Conservation (phyloP, 2,113 vertebrate genomes). For the Platycercus adscitus region DNA sequence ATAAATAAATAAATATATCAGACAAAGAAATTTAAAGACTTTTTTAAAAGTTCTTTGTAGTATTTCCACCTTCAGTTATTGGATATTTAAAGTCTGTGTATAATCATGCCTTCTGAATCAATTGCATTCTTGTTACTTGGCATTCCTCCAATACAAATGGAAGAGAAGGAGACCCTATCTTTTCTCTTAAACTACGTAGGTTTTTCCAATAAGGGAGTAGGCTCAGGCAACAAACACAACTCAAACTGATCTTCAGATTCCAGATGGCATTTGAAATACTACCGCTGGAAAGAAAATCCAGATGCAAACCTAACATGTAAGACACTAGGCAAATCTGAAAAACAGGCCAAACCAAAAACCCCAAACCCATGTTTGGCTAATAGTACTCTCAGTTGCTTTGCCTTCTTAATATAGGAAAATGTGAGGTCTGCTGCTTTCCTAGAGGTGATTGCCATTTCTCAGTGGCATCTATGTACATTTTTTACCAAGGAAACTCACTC, state of each 20-base stretch:
- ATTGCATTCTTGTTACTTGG: background rate
- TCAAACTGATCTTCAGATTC: background rate
- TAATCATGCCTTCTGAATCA: background rate
- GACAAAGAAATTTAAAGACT: background rate
- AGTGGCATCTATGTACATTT: background rate
- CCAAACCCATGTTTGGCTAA: background rate
- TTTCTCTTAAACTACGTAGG: background rate
- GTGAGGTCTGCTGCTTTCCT: background rate
- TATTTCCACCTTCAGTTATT: background rate
- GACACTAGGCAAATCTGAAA: background rate
- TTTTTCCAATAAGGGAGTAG: background rate
- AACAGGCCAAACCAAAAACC: background rate
- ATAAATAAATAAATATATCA: background rate
- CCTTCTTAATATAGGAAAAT: background rate
- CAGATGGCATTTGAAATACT: background rate
- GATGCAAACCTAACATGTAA: background rate
- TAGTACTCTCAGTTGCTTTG: background rate
- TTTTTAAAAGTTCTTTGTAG: background rate
- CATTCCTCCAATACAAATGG: background rate
- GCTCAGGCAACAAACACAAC: background rate
- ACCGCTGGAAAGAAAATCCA: slow-evolving; percentile 10
- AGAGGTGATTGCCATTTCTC: background rate
- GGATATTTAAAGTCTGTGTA: background rate
- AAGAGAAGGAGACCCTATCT: background rate
- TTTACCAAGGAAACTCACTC: background rate